A percentile compares a stretch with the other conserved stretches of the same genome.
Evolutionary conservation across 2,797 vertebrate species (phyloP).

Genomic region (Chromis chromis): DNA sequence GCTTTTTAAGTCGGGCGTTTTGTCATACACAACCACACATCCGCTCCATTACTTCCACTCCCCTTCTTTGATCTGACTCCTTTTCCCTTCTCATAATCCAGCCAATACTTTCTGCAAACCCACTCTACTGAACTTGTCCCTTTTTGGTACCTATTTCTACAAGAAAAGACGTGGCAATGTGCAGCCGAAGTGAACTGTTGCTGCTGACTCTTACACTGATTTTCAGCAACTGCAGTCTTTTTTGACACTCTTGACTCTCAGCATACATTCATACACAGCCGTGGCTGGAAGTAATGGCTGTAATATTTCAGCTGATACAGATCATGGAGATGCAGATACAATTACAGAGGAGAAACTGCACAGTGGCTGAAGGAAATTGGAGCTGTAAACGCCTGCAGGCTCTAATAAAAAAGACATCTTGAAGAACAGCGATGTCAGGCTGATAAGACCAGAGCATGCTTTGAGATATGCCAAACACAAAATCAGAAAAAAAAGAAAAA

Average conservation of each 20-base stretch:
- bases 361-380: constrained; percentile 34
- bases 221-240: constrained; percentile 55
- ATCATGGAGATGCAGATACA: constrained; percentile 45
- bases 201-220: constrained; percentile 52
- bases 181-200: constrained; percentile 55
- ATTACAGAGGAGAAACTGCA: constrained; percentile 18
- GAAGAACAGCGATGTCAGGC: constrained; percentile 53
- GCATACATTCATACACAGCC: not conserved
- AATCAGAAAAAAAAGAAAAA: constrained; percentile 5
- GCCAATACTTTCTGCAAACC: constrained; percentile 16
- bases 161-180: constrained; percentile 39
- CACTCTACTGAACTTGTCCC: constrained; percentile 16
- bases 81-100: constrained; percentile 37
- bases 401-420: constrained; percentile 60
- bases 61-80: constrained; percentile 32
- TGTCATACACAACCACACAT: constrained; percentile 41
- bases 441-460: constrained; percentile 54
- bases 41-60: constrained; percentile 14
- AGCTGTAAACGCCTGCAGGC: constrained; percentile 41
- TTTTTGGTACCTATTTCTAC: constrained; percentile 6
- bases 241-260: constrained; percentile 19
- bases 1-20: constrained; percentile 32
- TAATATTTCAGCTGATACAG: constrained; percentile 61
- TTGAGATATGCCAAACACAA: constrained; percentile 48
- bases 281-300: constrained; percentile 56